A percentile compares a stretch with the other conserved stretches of the same genome.
phyloP scores from a whole-genome alignment of 1,140 invertebrate species.

The Stegodyphus dumicola region DNA sequence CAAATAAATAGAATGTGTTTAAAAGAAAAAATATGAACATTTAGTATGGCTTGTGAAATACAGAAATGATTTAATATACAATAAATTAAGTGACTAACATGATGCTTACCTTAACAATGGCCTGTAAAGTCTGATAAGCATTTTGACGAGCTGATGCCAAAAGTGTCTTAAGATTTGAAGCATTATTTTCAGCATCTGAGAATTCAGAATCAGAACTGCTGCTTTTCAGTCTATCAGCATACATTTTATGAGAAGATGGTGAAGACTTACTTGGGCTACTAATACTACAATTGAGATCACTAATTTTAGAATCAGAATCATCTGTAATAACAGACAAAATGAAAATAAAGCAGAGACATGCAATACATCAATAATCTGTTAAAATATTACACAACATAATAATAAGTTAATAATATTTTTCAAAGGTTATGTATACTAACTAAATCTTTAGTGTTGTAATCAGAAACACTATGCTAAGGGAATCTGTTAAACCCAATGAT shows the following conservation, averaged over 20 bases:
- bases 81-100: too few species aligned
- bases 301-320: not conserved
- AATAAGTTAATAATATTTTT: slow-evolving; percentile 6
- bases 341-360: not conserved
- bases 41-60: too few species aligned
- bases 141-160: slow-evolving; percentile 21
- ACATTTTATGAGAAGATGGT: not conserved
- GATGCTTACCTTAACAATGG: slow-evolving; percentile 36
- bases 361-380: not conserved
- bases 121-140: slow-evolving; percentile 38
- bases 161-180: slow-evolving; percentile 17
- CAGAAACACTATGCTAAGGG: too few species aligned
- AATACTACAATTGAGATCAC: not conserved
- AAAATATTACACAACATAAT: not conserved
- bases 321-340: not conserved
- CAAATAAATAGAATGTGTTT: too few species aligned
- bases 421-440: too few species aligned
- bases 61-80: too few species aligned
- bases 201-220: slow-evolving; percentile 56
- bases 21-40: too few species aligned
- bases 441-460: too few species aligned
- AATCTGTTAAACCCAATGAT: too few species aligned
- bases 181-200: slow-evolving; percentile 33
- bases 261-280: not conserved
- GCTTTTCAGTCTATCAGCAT: not conserved